Percentiles rank a stretch among this genome's conserved stretches.
These are phyloP conservation scores for Rhincodon typus DNA, from an alignment of 2,797 vertebrate species.

Conservation along the genomic window DNA sequence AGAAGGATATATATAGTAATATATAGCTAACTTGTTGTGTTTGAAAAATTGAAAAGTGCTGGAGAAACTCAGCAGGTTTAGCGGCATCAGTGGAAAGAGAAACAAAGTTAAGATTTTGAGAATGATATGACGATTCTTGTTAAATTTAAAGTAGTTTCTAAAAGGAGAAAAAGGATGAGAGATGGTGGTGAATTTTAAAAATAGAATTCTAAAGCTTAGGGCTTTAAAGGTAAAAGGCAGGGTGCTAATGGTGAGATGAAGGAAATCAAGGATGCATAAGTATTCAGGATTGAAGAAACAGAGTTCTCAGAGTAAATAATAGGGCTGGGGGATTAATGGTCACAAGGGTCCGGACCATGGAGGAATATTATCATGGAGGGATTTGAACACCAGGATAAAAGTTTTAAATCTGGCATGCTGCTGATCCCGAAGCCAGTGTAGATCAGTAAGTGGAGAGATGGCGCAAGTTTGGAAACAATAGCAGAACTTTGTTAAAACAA, in stretches of 20 bases:
- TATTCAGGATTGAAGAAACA: not conserved
- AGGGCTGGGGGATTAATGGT: not conserved
- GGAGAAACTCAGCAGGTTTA: no score
- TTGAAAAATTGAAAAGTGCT: not conserved
- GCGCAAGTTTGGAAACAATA: not conserved
- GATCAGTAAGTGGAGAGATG: not conserved
- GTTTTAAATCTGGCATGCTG: not conserved
- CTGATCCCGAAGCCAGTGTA: not conserved
- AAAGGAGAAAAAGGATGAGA: no score
- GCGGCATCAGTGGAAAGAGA: not conserved
- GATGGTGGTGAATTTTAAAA: no score
- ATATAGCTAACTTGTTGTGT: not conserved
- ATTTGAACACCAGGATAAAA: not conserved
- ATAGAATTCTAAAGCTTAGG: no score
- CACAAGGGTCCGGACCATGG: not conserved
- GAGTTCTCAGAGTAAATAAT: not conserved
- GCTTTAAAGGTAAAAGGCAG: not conserved
- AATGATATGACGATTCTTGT: no score
- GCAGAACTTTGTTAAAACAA: not conserved
- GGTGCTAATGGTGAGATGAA: not conserved
- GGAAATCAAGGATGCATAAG: not conserved
- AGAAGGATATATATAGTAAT: not conserved
- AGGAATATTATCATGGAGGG: not conserved
- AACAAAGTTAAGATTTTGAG: not conserved
- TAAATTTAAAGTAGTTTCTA: no score